Conservation (phyloP, 2,888 invertebrate species). For the Pedicia rivosa region DNA sequence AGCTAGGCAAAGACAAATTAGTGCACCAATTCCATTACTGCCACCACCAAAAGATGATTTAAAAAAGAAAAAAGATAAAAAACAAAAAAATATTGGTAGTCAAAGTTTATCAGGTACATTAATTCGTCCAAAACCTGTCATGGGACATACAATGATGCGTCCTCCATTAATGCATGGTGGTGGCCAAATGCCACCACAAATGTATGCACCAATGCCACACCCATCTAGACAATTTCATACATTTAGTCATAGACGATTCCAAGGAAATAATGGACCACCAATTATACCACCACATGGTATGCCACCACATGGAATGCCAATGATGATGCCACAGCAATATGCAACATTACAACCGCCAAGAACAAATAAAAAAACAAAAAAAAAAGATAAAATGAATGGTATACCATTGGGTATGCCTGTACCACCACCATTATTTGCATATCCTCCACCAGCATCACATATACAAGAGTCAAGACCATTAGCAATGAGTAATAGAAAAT, state of each 20-base stretch:
- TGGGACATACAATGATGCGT: slow-evolving; percentile 24
- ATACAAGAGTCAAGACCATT: slow-evolving; percentile 39
- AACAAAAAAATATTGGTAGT: slow-evolving; percentile 25
- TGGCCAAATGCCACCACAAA: slow-evolving; percentile 21
- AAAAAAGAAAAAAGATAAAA: slow-evolving; percentile 37
- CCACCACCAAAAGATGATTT: slow-evolving; percentile 62
- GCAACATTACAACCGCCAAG: slow-evolving; percentile 47
- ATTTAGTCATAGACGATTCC: slow-evolving; percentile 30
- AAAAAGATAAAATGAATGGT: slow-evolving; percentile 27
- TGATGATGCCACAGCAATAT: slow-evolving; percentile 38
- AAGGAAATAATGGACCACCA: slow-evolving; percentile 19
- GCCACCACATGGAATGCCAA: slow-evolving; percentile 25
- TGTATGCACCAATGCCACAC: slow-evolving; percentile 24
- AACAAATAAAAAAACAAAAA: slow-evolving; percentile 34
- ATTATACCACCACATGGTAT: slow-evolving; percentile 25
- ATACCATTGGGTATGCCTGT: slow-evolving; percentile 33
- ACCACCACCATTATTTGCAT: slow-evolving; percentile 32
- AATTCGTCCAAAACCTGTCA: slow-evolving; percentile 30
- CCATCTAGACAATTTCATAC: slow-evolving; percentile 34
- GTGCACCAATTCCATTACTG: slow-evolving; percentile 63
- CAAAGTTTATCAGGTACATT: slow-evolving; percentile 31
- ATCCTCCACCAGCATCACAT: slow-evolving; percentile 38
- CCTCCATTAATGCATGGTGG: slow-evolving; percentile 28
- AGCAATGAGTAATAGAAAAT: slow-evolving; percentile 36
- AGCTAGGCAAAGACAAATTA: slow-evolving; percentile 65